Evolutionary conservation across 1,140 invertebrate genomes (phyloP).

Genomic region (Diprion similis): DNA sequence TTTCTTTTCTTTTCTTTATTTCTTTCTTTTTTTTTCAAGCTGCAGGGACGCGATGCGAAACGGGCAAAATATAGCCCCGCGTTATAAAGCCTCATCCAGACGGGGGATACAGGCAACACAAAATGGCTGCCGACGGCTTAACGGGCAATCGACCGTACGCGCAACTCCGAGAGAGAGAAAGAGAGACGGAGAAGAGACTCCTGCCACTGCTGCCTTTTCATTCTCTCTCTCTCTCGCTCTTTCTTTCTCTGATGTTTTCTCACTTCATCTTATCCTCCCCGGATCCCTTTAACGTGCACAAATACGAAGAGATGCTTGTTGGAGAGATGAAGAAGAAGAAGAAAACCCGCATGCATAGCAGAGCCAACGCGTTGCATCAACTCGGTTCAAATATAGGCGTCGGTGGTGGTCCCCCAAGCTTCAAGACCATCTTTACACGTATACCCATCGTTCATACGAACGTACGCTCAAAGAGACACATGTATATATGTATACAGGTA

Average conservation of each 20-base stretch:
- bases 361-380: conserved; percentile 29
- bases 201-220: conserved; percentile 7
- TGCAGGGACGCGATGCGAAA: neutral
- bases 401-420: conserved; percentile 25
- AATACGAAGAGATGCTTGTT: conserved; percentile 21
- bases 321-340: neutral
- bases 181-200: neutral
- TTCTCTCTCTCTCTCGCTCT: conserved; percentile 22
- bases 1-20: neutral
- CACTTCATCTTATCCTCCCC: conserved; percentile 13
- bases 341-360: neutral
- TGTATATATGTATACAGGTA: too few relatives aligned
- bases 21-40: neutral
- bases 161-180: conserved; percentile 27
- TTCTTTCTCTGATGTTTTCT: neutral
- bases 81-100: neutral
- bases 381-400: conserved; percentile 41
- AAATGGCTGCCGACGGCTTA: conserved; percentile 49
- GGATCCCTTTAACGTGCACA: neutral
- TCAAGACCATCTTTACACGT: neutral
- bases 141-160: conserved; percentile 53
- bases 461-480: too few relatives aligned
- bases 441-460: too few relatives aligned
- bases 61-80: conserved; percentile 4
- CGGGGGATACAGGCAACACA: conserved; percentile 42